Base-by-base conservation (phyloP, 2,888 invertebrate species). In the Limenitis camilla region DNA sequence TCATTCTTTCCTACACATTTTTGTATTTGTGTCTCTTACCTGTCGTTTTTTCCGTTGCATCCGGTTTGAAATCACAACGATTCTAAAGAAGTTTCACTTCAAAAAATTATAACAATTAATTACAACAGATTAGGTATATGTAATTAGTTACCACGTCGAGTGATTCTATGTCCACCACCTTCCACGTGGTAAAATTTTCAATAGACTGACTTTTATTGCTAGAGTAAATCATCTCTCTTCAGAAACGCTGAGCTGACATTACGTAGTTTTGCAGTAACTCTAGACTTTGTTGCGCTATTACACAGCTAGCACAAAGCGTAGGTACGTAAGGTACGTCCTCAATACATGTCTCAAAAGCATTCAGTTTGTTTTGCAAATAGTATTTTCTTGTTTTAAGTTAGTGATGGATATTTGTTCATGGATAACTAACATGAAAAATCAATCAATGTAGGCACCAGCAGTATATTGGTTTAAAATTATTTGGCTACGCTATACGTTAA, bases 261-360 rank as follows among this genome's bases (percentile, higher is more conserved):
- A 55, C 51, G 52, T 57, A 58, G 53, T 60, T 60, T 50, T 55
- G 59, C 56, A 55, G 58, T 57, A 62, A 61, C 60, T 61, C 57
- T 49, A 62, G 57, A 62, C 57, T 58, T 55, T 56, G 55, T 59
- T 51, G 44, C 53, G 50, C 58, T 54, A 60, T 62, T 60, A 61
- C 58, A 58, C 58, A 56, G 52, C 41, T 44, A 49, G 56, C 40
- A 52, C 35, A 56, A 51, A 48, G 47, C 42, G 50, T 52, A 19
- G 19, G 19, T 19, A 19, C 2, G 19, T 19, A 19, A 19, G 19
- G 19, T 19, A 19, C 19, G 2, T 19, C 19, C 19, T 49, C 56
- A 51, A 53, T 56, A 56, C 49, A 53, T 53, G 53, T 50, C 53
- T 52, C 45, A 32, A 35, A 55, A 55, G 49, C 49, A 19, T 44